phyloP scores from a whole-genome alignment of 1,140 invertebrate genomes.

The Drosophila neocordata region DNA sequence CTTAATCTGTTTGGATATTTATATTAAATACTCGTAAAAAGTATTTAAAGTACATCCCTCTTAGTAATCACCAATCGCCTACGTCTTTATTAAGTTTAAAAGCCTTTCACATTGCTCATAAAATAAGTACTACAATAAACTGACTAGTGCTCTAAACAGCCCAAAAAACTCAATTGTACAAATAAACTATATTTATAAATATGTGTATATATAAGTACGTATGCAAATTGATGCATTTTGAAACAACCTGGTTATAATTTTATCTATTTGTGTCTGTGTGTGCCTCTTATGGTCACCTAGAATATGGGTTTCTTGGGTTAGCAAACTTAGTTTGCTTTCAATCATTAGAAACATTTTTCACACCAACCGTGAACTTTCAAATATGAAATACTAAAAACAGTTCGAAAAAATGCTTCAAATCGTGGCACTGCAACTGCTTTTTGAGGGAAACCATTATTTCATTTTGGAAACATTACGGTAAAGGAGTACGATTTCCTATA shows the following conservation, averaged over 20 bases:
- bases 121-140: conserved; percentile 41
- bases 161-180: conserved; percentile 25
- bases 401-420: not conserved
- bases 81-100: conserved; percentile 36
- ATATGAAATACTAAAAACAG: not conserved
- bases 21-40: not conserved
- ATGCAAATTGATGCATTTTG: conserved; percentile 39
- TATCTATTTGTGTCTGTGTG: conserved; percentile 20
- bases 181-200: conserved; percentile 31
- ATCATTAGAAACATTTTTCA: not conserved
- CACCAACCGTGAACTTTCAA: not conserved
- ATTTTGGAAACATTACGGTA: no score
- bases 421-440: no score
- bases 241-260: conserved; percentile 69
- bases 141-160: conserved; percentile 74
- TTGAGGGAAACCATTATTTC: not conserved
- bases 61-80: not conserved
- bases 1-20: not conserved
- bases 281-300: no score
- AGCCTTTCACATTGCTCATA: conserved; percentile 60
- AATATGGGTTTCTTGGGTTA: no score
- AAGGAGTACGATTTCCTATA: no score
- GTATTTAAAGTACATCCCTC: not conserved
- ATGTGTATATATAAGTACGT: conserved; percentile 65
- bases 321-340: not conserved